phyloP scores from a whole-genome alignment of 2,797 vertebrate genomes.

The Sebastes cheni region DNA sequence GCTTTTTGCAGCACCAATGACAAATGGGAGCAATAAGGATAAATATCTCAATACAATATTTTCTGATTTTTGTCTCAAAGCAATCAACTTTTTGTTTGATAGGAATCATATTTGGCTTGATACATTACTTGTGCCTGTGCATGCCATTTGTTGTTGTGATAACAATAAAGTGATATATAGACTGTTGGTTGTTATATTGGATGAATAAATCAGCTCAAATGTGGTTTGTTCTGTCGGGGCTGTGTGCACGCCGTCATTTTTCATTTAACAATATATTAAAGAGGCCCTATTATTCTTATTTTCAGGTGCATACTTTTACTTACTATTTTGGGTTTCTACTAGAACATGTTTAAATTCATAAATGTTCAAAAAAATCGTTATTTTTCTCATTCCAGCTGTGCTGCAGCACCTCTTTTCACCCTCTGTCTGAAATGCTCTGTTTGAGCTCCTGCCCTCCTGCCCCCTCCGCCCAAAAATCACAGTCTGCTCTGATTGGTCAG shows the following conservation, averaged over 20 bases:
- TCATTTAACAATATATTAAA: background rate
- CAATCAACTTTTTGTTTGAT: background rate
- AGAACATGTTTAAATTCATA: too few relatives aligned
- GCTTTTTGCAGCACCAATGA: conserved; percentile 8
- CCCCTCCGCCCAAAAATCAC: too few relatives aligned
- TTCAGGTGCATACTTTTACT: too few relatives aligned
- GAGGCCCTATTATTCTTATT: too few relatives aligned
- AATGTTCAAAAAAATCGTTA: too few relatives aligned
- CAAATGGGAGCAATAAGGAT: conserved; percentile 20
- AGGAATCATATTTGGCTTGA: background rate
- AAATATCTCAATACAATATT: background rate
- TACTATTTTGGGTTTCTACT: too few relatives aligned
- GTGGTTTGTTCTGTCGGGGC: background rate
- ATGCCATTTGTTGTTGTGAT: background rate
- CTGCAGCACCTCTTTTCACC: too few relatives aligned
- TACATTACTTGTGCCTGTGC: background rate
- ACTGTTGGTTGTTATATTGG: background rate
- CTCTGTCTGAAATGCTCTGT: too few relatives aligned
- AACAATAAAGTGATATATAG: background rate
- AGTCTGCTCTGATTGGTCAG: too few relatives aligned
- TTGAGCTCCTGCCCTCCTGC: too few relatives aligned
- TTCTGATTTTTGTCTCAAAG: background rate
- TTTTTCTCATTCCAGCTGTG: too few relatives aligned
- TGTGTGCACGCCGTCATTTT: background rate
- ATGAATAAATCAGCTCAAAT: background rate